Evolutionary conservation across 2,797 vertebrate genomes (phyloP).

Genomic region (Prionace glauca): DNA sequence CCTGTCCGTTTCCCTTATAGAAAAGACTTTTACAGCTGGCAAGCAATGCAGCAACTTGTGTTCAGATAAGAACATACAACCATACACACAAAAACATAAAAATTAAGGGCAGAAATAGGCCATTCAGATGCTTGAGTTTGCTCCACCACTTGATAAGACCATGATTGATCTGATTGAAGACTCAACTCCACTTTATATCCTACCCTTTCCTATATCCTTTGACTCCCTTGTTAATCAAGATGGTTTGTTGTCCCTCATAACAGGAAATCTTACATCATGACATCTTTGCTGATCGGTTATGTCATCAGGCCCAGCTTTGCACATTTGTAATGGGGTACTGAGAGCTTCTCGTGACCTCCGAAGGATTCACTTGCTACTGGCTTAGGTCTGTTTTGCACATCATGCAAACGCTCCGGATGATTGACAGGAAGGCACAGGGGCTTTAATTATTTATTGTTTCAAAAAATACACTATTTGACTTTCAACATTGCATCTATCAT

Average conservation of each 20-base stretch:
- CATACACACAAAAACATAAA: too few species aligned
- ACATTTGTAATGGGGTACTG: too few species aligned
- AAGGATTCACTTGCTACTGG: slow-evolving; percentile 27
- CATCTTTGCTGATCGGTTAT: slow-evolving; percentile 24
- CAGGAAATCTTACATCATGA: slow-evolving; percentile 13
- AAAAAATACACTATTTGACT: slow-evolving; percentile 26
- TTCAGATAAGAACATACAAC: not conserved
- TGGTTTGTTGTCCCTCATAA: not conserved
- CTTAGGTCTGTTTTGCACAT: not conserved
- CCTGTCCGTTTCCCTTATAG: not conserved
- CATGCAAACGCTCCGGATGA: not conserved
- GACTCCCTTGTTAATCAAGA: not conserved
- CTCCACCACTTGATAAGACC: too few species aligned
- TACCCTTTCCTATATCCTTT: too few species aligned
- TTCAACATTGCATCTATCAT: slow-evolving; percentile 30
- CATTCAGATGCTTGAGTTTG: too few species aligned
- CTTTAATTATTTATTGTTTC: slow-evolving; percentile 27
- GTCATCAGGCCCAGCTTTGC: not conserved
- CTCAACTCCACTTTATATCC: too few species aligned
- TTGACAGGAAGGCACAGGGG: not conserved
- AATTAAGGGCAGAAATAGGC: too few species aligned
- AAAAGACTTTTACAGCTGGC: not conserved
- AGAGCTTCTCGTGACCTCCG: not conserved
- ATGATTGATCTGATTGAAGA: too few species aligned
- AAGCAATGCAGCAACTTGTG: not conserved